Evolutionary conservation across 2,113 vertebrate species (phyloP).

Genomic region (Chunga burmeisteri): DNA sequence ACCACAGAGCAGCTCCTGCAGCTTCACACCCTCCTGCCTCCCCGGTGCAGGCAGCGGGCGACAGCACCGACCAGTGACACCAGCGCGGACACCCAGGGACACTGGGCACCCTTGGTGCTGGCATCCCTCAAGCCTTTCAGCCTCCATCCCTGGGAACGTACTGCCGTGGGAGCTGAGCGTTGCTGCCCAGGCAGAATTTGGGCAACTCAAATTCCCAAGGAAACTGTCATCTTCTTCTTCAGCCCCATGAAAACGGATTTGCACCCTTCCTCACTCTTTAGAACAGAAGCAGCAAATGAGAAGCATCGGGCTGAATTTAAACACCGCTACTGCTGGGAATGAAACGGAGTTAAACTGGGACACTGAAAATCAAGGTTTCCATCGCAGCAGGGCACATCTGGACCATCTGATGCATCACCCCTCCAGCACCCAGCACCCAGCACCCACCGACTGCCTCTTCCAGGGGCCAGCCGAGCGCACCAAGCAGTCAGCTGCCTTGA

Average conservation of each 20-base stretch:
- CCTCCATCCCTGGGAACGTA: rapidly evolving
- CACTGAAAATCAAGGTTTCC: rapidly evolving
- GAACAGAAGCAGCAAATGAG: neutral
- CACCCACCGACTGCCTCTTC: neutral
- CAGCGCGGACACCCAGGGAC: neutral
- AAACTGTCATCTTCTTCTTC: neutral
- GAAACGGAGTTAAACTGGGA: neutral
- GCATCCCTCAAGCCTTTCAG: neutral
- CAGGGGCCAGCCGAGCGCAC: rapidly evolving
- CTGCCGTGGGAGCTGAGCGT: neutral
- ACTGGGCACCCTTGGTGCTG: neutral
- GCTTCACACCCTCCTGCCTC: neutral
- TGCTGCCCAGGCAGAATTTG: neutral
- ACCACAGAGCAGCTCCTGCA: neutral
- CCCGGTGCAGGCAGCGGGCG: rapidly evolving
- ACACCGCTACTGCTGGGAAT: rapidly evolving
- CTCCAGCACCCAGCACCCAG: neutral
- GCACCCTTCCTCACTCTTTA: neutral
- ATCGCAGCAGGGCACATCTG: neutral
- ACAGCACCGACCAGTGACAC: neutral
- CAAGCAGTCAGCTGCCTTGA: neutral
- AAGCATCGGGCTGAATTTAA: neutral
- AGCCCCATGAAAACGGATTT: neutral
- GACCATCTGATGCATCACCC: neutral
- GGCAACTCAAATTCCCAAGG: rapidly evolving